Base-by-base conservation (phyloP, 2,113 vertebrate genomes). In the Scomber colias region DNA sequence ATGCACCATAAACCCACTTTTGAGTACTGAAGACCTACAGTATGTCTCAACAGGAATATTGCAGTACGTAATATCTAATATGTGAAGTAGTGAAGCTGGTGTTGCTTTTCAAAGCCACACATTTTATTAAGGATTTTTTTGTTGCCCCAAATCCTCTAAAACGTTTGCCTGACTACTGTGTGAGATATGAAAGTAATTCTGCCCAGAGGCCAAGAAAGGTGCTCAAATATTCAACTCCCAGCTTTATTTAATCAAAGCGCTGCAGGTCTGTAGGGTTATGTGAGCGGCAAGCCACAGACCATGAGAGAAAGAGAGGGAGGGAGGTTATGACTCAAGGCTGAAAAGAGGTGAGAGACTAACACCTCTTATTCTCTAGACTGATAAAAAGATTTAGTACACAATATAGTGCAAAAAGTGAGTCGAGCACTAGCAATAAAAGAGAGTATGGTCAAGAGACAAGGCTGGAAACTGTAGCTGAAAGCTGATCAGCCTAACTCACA, bases 391-490 rank as follows among this genome's bases (percentile, higher is more conserved):
- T 40, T 9, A 2, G 40, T 3, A 53, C 44, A 0, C 5, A 35
- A 7, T 44, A n/a, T 44, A n/a, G 44, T 24, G 59, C 40, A 45
- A 66, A 69, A 17, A 56, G 49, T 49, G 35, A 70, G 24, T 12
- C 19, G 60, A 75, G 15, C 51, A 75, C 50, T 49, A 48, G 35
- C 51, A 55, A 27, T 72, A 30, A 69, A 62, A 61, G 72, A 35
- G 16, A 11, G 66, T 54, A 53, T 77, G 65, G 6, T 62, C 17
- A 40, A 64, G 77, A 69, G 59, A 75, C 21, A 40, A 67, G 14
- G 31, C 61, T 79, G 61, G 82, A 87, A 70, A 87, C 75, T 45
- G 67, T 46, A 80, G 62, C 85, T 90, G 92, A 91, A 92, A 92
- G 69, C 80, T 71, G 84, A 94, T 91, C 82, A 1, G 75, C 59